phyloP scores from a whole-genome alignment of 2,113 vertebrate species.

The Lasiurus cinereus region DNA sequence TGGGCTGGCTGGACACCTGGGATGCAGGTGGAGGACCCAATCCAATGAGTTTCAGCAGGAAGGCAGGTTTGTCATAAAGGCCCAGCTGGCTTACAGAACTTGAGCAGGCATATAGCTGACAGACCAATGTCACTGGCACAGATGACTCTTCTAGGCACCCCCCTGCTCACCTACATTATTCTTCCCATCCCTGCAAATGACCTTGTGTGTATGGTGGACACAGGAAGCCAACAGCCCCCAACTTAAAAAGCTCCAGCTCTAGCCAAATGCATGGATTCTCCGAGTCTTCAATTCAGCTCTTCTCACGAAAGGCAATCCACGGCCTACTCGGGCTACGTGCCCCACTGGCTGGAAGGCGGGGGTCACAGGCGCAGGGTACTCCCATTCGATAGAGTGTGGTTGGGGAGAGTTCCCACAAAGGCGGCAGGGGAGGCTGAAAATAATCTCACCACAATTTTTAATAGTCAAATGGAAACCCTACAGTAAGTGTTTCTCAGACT shows the following conservation, averaged over 20 bases:
- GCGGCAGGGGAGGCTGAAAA: neutral
- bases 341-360: neutral
- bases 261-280: neutral
- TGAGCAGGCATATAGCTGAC: neutral
- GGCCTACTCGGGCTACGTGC: neutral
- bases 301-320: neutral
- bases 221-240: accelerated
- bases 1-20: neutral
- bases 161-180: neutral
- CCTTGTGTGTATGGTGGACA: neutral
- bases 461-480: neutral
- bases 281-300: neutral
- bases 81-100: neutral
- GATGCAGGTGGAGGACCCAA: neutral
- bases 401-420: neutral
- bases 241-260: neutral
- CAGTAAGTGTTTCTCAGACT: neutral
- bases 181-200: neutral
- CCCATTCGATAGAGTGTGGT: neutral
- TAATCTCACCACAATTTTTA: neutral
- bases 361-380: neutral
- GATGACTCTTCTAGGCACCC: neutral
- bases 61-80: neutral
- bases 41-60: neutral
- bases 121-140: neutral